Evolutionary conservation across 2,888 invertebrate species (phyloP).

Genomic region (Pheosia tremula): DNA sequence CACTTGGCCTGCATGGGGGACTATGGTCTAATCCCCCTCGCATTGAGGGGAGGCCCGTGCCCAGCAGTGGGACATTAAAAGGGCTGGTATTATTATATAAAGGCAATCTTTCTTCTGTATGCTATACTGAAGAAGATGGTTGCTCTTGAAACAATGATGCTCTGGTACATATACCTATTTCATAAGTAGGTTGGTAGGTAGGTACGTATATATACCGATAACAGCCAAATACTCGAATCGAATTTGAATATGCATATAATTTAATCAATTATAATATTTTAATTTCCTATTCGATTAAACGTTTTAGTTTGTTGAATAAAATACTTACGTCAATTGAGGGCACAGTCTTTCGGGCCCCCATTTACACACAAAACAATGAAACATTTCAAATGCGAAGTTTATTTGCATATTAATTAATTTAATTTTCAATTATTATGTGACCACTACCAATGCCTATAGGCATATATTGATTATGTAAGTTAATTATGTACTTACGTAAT

Average conservation of each 20-base stretch:
- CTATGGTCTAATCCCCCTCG: too few species aligned
- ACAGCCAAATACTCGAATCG: slow-evolving; percentile 9
- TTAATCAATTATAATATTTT: slow-evolving; percentile 65
- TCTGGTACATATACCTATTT: too few species aligned
- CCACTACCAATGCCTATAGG: not conserved
- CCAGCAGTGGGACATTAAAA: too few species aligned
- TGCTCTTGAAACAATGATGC: too few species aligned
- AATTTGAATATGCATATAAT: slow-evolving; percentile 26
- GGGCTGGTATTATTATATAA: too few species aligned
- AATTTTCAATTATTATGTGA: not conserved
- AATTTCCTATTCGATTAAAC: slow-evolving; percentile 59
- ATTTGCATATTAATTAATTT: slow-evolving; percentile 2
- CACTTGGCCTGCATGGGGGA: too few species aligned
- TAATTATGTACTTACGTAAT: too few species aligned
- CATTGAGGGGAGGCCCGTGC: too few species aligned
- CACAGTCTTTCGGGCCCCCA: slow-evolving; percentile 45
- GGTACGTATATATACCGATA: not conserved
- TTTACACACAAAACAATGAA: slow-evolving; percentile 55
- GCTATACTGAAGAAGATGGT: too few species aligned
- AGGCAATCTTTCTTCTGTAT: too few species aligned
- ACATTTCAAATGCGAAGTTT: not conserved
- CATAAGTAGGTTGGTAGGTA: not conserved
- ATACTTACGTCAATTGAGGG: slow-evolving; percentile 37
- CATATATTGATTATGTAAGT: too few species aligned
- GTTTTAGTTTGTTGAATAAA: slow-evolving; percentile 51